Evolutionary conservation across 2,113 vertebrate species (phyloP).

Genomic region (Alethe diademata): DNA sequence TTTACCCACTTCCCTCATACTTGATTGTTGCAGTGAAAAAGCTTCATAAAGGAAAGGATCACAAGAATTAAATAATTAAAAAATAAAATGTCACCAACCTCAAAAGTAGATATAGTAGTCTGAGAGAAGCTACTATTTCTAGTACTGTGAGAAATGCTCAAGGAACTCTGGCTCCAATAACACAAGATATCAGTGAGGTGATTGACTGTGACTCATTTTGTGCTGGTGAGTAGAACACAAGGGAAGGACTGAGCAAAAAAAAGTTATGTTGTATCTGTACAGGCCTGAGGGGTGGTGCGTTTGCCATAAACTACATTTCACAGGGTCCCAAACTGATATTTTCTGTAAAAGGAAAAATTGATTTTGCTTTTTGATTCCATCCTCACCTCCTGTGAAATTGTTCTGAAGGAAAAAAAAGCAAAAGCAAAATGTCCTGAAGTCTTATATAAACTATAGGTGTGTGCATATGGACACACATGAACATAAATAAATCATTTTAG

Average conservation of each 20-base stretch:
- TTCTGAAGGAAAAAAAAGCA: neutral
- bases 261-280: neutral
- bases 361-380: neutral
- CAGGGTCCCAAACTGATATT: neutral
- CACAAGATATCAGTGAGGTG: neutral
- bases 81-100: neutral
- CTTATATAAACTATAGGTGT: neutral
- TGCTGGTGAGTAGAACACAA: neutral
- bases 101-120: neutral
- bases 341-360: constrained; percentile 4
- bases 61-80: neutral
- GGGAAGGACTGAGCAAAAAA: neutral
- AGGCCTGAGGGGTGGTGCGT: neutral
- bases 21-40: neutral
- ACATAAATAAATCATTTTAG: neutral
- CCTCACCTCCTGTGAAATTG: neutral
- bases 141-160: neutral
- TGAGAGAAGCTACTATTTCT: neutral
- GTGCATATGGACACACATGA: neutral
- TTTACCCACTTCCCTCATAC: neutral
- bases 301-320: neutral
- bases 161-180: neutral
- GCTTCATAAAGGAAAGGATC: neutral
- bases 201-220: constrained; percentile 26
- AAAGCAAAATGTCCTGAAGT: neutral